Conservation (phyloP, 1,140 invertebrate genomes). For the Agraylea sexmaculata region DNA sequence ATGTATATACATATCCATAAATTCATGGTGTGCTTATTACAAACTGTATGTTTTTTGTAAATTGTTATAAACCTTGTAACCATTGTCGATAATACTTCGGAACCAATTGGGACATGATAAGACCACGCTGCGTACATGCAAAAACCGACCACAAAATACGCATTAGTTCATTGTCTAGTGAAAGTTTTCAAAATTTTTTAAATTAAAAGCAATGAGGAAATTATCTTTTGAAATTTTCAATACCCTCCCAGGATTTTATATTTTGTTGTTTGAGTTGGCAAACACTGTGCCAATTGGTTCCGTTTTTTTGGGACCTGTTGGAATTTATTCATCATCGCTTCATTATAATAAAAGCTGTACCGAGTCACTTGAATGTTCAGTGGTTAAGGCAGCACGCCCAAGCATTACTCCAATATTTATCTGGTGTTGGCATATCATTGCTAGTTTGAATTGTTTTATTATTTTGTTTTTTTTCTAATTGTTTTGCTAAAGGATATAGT, state of each 20-base stretch:
- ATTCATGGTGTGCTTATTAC: too few species aligned
- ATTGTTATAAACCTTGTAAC: too few species aligned
- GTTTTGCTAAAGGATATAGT: slow-evolving; percentile 8
- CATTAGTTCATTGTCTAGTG: slow-evolving; percentile 10
- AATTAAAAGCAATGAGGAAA: slow-evolving; percentile 8
- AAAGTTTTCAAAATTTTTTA: slow-evolving; percentile 6
- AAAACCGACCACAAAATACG: slow-evolving; percentile 20
- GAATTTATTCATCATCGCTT: slow-evolving; percentile 22
- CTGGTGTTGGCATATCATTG: slow-evolving; percentile 21
- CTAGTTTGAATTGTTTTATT: slow-evolving; percentile 16
- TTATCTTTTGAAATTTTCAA: slow-evolving; percentile 25
- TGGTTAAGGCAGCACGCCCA: slow-evolving; percentile 12
- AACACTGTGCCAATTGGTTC: slow-evolving; percentile 41
- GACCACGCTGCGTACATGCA: slow-evolving; percentile 13
- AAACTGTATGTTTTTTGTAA: too few species aligned
- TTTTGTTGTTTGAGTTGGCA: slow-evolving; percentile 17
- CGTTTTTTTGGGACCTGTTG: slow-evolving; percentile 35
- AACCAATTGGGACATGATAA: slow-evolving; percentile 40
- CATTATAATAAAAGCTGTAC: slow-evolving; percentile 13
- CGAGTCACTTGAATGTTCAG: slow-evolving; percentile 11
- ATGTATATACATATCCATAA: too few species aligned
- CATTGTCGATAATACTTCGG: slow-evolving; percentile 25
- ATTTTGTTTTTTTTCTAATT: slow-evolving; percentile 13
- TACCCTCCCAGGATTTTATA: slow-evolving; percentile 30
- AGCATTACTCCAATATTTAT: slow-evolving; percentile 14